A percentile compares a stretch with the other conserved stretches of the same genome.
Conservation (phyloP, 1,140 invertebrate genomes). For the Marisa cornuarietis region DNA sequence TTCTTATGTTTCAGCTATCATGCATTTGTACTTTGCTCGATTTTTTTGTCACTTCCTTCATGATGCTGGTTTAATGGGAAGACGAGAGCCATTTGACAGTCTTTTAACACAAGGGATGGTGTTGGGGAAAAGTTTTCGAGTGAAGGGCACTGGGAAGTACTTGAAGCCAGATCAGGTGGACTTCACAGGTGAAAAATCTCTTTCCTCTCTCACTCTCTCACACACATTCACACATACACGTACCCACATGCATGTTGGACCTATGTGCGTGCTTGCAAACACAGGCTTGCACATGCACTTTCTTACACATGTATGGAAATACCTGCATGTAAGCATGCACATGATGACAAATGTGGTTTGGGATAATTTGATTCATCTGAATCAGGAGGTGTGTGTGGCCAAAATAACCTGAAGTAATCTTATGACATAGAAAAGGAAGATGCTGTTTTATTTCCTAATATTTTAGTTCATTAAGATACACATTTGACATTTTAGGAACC, state of each 20-base stretch:
- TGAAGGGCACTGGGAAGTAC: constrained; percentile 83
- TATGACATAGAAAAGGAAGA: background rate
- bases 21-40: constrained; percentile 97
- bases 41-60: constrained; percentile 95
- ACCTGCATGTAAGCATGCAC: background rate
- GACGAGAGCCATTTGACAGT: constrained; percentile 88
- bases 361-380: too few species aligned
- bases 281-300: too few species aligned
- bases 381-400: too few species aligned
- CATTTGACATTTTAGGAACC: constrained; percentile 57
- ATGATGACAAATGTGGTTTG: background rate
- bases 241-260: too few species aligned
- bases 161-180: constrained; percentile 78
- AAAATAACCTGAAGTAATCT: too few species aligned
- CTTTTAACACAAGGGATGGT: constrained; percentile 95
- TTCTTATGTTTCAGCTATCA: constrained; percentile 73
- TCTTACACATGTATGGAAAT: background rate
- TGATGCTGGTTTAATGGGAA: constrained; percentile 75
- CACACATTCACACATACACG: too few species aligned
- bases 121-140: constrained; percentile 84
- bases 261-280: too few species aligned
- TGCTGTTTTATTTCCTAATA: background rate
- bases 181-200: constrained; percentile 65
- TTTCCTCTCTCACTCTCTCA: background rate
- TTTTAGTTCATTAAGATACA: background rate